Evolutionary conservation across 1,140 invertebrate species (phyloP), one percentile per base, ranked within the genome.

Genomic region (Aphidius gifuensis): DNA sequence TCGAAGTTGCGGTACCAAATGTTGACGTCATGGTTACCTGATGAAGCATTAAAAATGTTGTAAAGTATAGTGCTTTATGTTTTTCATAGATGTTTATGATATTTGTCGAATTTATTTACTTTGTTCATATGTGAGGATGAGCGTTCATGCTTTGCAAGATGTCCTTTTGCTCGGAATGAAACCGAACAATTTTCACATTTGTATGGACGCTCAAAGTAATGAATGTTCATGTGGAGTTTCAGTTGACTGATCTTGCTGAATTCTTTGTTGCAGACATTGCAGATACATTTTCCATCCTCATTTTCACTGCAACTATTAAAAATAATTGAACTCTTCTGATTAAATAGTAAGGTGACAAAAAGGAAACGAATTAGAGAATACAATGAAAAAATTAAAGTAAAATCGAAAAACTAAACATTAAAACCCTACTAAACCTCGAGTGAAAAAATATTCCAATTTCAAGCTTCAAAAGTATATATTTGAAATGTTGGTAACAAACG

Each of bases 201-300:
- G 71, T 92, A 97, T 58, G 93, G 93, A 53, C 93, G 85, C 74
- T 97, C 95, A 80, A 98, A 90, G 71, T 95, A 96, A 79, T 98
- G 96, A 71, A 96, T 96, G 78, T 97, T 97, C 74, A 96, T 90
- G 80, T 98, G 96, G 54, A 97, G 82, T 59, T 88, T 85, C 64
- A 98, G 80, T 76, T 97, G 94, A 70, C 92, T 91, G 53, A 92
- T 90, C 80, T 94, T 93, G 57, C 87, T 89, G 79, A 98, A 98
- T 61, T 88, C 88, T 81, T 96, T 97, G 61, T 90, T 88, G 80
- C 96, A 98, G 67, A 97, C 90, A 53, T 84, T 85, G 75, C 96
- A 98, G 32, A 91, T 86, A 69, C 89, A 90, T 46, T 90, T 86
- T 0, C 91, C 91, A 75, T 94, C 92, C 69, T 91, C 90, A 64